Base-by-base conservation (phyloP, 2,797 vertebrate genomes). In the Enteromius radiatus region DNA sequence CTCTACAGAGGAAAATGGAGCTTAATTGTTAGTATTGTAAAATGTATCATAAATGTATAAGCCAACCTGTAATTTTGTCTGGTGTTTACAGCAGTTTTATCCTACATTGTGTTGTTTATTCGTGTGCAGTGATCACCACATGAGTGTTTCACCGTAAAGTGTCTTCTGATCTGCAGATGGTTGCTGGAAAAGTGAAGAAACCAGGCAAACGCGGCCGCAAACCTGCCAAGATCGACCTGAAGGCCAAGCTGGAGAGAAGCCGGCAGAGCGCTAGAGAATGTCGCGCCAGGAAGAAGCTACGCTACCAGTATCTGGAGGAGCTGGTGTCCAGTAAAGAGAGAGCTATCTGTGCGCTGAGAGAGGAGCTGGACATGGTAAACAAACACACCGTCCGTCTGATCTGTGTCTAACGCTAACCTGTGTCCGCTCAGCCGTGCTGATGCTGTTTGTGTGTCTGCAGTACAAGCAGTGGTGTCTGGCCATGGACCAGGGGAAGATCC, bases 401-500 rank as follows among this genome's bases (percentile, higher is more conserved):
- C 59, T 26, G 2, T 14, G 10, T 10, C 56, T 56, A 3, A 56
- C 9, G 54, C 54, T 59, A 14, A 14, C 10, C 8, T 59, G 54
- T 26, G 49, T 52, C 49, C 21, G 49, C 19, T 52, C 49, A 21
- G 49, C 49, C n/a, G n/a, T 26, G n/a, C 54, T 59, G 54, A 59
- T 59, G 54, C 54, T 63, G 26, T 63, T 31, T 6, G 2, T 63
- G 1, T 83, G 14, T 61, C 11, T 63, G 68, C 45, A 99, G 98
- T 99, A 99, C 90, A 99, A 98, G 89, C 98, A 99, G 94, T 99
- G 98, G 98, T 99, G 98, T 84, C 92, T 96, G 38, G 98, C 97
- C 5, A 99, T 99, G 98, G 98, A 99, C 88, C 97, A 98, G 93
- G 98, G 98, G 54, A 99, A 99, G 92, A 99, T 99, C 90, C 98